Percentiles rank a stretch among this genome's conserved stretches.
phyloP scores from a whole-genome alignment of 2,888 invertebrate genomes.

The Macaria liturata region DNA sequence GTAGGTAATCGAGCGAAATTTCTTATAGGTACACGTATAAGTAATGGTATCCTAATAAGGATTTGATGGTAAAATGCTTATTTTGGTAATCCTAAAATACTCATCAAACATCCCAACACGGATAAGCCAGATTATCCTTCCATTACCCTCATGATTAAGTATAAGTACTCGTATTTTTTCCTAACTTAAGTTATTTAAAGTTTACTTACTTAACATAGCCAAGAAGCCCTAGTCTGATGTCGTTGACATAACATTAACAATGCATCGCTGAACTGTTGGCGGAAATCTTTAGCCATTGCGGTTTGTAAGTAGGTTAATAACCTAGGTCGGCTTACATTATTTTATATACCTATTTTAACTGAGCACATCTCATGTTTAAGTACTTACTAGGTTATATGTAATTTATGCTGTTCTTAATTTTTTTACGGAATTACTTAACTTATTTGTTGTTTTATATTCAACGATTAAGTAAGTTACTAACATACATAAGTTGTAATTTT shows the following conservation, averaged over 20 bases:
- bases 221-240: slow-evolving; percentile 10
- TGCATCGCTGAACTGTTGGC: neutral
- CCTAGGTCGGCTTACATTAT: no score
- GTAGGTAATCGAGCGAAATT: no score
- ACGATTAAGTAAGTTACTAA: no score
- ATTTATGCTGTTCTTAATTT: no score
- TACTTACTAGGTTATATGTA: no score
- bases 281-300: neutral
- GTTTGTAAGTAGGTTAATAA: neutral
- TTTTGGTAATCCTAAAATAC: neutral
- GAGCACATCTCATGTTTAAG: no score
- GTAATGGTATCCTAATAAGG: no score
- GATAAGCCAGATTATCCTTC: slow-evolving; percentile 13
- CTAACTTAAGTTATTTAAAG: slow-evolving; percentile 9
- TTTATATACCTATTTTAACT: no score
- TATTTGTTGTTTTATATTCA: no score
- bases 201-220: neutral
- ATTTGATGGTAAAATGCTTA: neutral
- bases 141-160: slow-evolving; percentile 4
- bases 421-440: no score
- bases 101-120: neutral
- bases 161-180: neutral
- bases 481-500: no score
- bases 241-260: neutral
- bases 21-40: no score